These are phyloP conservation scores for Gallinago paraguaiae DNA, from an alignment of 2,113 vertebrate genomes.

Conservation along the genomic window DNA sequence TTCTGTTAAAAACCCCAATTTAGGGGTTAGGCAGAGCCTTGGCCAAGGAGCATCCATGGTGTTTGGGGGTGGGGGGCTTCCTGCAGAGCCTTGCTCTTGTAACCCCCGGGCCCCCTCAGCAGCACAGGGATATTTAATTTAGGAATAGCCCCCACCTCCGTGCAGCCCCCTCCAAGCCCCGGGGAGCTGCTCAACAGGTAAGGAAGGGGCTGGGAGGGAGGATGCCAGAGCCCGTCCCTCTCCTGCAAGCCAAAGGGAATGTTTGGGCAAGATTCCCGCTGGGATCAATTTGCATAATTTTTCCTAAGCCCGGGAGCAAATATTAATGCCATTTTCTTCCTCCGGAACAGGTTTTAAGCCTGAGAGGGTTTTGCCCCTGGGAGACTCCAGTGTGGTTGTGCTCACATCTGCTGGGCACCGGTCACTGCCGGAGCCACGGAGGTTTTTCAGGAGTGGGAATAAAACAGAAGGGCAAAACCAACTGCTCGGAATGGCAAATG, in stretches of 20 bases:
- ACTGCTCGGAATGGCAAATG: constrained; percentile 15
- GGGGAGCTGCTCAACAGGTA: neutral
- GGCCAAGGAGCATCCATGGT: neutral
- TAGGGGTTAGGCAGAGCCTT: neutral
- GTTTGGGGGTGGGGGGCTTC: neutral
- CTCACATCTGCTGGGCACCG: neutral
- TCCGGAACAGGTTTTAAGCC: neutral
- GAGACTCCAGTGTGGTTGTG: neutral
- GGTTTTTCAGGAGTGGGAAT: neutral
- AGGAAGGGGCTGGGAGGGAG: neutral
- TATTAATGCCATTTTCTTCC: neutral
- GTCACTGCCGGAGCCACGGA: neutral
- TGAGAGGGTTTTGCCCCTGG: neutral
- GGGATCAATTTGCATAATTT: neutral
- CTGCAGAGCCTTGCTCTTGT: neutral
- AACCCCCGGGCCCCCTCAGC: neutral
- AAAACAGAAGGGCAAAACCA: neutral
- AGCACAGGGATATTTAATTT: neutral
- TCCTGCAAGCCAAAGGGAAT: neutral
- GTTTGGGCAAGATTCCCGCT: neutral
- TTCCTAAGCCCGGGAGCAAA: neutral
- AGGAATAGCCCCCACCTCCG: neutral
- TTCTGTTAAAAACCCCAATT: neutral
- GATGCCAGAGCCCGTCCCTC: neutral
- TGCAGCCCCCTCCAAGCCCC: neutral